These are phyloP conservation scores for Epirrhoe tristata DNA, from an alignment of 2,888 invertebrate genomes.

Conservation along the genomic window DNA sequence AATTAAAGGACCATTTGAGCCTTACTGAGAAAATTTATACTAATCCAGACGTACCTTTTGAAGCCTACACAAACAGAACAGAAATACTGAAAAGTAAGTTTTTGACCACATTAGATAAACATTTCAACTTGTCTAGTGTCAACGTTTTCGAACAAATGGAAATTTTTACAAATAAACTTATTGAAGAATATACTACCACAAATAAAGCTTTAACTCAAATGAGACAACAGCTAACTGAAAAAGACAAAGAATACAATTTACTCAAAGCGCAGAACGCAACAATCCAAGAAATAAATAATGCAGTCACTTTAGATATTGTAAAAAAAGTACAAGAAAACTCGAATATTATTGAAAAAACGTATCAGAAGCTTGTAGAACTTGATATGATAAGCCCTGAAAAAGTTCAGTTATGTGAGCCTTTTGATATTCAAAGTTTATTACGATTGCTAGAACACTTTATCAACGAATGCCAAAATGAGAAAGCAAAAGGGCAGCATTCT, in stretches of 20 bases:
- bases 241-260: slow-evolving; percentile 65
- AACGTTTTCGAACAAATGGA: slow-evolving; percentile 59
- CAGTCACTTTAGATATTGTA: slow-evolving; percentile 71
- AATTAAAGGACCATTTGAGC: slow-evolving; percentile 57
- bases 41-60: slow-evolving; percentile 22
- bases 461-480: slow-evolving; percentile 44
- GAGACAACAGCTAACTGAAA: slow-evolving; percentile 60
- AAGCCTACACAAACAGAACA: slow-evolving; percentile 47
- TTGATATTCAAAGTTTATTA: slow-evolving; percentile 52
- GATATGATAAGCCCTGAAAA: slow-evolving; percentile 54
- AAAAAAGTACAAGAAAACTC: slow-evolving; percentile 63
- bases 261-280: slow-evolving; percentile 66
- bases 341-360: slow-evolving; percentile 56
- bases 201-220: slow-evolving; percentile 58
- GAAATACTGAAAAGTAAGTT: slow-evolving; percentile 61
- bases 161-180: slow-evolving; percentile 52
- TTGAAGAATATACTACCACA: slow-evolving; percentile 55
- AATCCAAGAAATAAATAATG: slow-evolving; percentile 68
- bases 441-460: slow-evolving; percentile 59
- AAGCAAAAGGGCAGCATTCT: slow-evolving; percentile 49
- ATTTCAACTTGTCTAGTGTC: slow-evolving; percentile 58
- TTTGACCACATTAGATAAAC: slow-evolving; percentile 60
- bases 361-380: slow-evolving; percentile 55
- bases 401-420: slow-evolving; percentile 48
- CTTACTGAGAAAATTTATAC: slow-evolving; percentile 48